Conservation (phyloP, 2,113 vertebrate genomes). For the Chitala chitala region DNA sequence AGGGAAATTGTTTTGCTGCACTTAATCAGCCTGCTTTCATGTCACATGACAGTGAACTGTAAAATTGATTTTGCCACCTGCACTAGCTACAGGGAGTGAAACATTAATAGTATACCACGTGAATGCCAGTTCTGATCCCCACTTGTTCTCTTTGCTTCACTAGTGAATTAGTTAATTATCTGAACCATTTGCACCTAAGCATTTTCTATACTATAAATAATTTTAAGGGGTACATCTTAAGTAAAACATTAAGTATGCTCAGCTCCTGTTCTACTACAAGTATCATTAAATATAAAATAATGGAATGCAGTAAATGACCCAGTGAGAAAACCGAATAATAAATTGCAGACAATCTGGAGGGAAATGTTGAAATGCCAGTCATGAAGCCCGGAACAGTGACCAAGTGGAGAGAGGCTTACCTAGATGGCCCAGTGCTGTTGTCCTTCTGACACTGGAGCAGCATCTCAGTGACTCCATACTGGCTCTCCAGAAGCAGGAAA, state of each 20-base stretch:
- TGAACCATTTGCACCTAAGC: no score
- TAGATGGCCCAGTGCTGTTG: slow-evolving; percentile 57
- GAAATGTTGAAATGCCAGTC: background rate
- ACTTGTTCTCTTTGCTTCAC: background rate
- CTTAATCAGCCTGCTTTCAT: no score
- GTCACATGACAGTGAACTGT: background rate
- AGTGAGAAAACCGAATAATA: no score
- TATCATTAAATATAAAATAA: no score
- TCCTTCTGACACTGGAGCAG: slow-evolving; percentile 78
- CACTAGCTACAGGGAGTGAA: background rate
- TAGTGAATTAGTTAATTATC: no score
- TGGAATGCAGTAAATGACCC: no score
- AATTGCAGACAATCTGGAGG: background rate
- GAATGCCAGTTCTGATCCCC: background rate
- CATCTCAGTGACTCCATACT: slow-evolving; percentile 75
- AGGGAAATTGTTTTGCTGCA: background rate
- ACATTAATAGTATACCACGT: background rate
- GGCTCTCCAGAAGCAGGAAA: slow-evolving; percentile 81
- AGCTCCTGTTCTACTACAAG: no score
- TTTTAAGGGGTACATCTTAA: no score
- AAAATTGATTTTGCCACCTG: background rate
- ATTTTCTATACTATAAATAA: no score
- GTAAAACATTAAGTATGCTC: no score
- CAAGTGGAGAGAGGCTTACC: slow-evolving; percentile 52
- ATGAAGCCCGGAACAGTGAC: background rate